Percentiles rank a stretch among this genome's conserved stretches.
These are phyloP conservation scores for Laterallus jamaicensis DNA, from an alignment of 2,113 vertebrate species.

Conservation along the genomic window DNA sequence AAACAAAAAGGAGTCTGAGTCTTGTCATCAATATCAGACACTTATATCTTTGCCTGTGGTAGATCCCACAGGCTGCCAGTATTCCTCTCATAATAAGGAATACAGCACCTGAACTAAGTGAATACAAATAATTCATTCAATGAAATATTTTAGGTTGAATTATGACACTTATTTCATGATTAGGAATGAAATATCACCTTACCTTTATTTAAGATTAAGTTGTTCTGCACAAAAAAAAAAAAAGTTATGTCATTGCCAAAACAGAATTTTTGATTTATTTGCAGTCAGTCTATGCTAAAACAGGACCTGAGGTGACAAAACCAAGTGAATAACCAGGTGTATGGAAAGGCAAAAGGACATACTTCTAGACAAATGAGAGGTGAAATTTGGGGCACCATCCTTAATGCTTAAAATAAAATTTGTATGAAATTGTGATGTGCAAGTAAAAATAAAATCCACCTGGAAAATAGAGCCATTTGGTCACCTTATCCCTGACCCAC, in stretches of 20 bases:
- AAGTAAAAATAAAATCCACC: neutral
- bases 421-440: neutral
- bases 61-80: neutral
- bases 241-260: neutral
- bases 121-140: neutral
- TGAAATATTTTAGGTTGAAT: neutral
- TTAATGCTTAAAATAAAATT: slow-evolving; percentile 22
- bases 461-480: neutral
- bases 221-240: neutral
- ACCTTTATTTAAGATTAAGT: neutral
- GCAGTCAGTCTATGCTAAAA: neutral
- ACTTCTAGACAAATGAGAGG: neutral
- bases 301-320: neutral
- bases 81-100: neutral
- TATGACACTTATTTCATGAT: neutral
- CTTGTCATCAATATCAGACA: neutral
- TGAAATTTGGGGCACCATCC: neutral
- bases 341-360: slow-evolving; percentile 4
- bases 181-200: neutral
- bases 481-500: neutral
- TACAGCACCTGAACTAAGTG: neutral
- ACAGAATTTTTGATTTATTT: slow-evolving; percentile 11
- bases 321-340: neutral
- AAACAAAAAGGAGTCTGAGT: neutral
- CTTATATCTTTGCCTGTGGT: neutral